Percentiles rank a stretch among this genome's conserved stretches.
phyloP scores from a whole-genome alignment of 2,888 invertebrate genomes.

The Acanthosepion pharaonis region DNA sequence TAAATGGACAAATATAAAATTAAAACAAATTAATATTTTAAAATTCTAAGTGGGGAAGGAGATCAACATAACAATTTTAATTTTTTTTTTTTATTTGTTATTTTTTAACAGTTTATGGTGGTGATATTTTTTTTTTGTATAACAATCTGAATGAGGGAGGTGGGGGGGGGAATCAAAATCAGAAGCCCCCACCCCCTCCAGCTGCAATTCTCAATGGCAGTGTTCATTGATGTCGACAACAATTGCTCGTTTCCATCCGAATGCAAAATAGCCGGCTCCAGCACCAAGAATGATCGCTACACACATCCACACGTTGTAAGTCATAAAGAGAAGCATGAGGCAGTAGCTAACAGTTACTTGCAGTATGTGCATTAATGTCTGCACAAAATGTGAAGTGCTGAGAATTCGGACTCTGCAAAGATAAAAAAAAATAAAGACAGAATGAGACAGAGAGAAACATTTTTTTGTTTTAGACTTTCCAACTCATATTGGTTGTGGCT shows the following conservation, averaged over 20 bases:
- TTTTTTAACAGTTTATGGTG: no score
- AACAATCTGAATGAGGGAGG: not conserved
- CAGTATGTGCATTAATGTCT: conserved; percentile 89
- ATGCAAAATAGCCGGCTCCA: conserved; percentile 92
- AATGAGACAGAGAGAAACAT: no score
- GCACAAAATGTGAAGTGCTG: conserved; percentile 87
- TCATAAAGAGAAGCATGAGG: conserved; percentile 97
- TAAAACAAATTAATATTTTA: no score
- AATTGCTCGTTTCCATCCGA: conserved; percentile 95
- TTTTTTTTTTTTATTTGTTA: no score
- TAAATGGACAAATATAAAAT: no score
- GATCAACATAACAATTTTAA: no score
- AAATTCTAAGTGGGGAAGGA: no score
- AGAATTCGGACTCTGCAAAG: conserved; percentile 80
- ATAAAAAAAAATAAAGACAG: not conserved
- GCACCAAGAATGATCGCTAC: conserved; percentile 90
- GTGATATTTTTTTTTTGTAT: not conserved
- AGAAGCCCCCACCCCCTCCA: not conserved
- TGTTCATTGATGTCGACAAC: conserved; percentile 93
- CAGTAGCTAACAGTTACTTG: conserved; percentile 94
- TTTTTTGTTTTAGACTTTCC: no score
- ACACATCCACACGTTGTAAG: conserved; percentile 95
- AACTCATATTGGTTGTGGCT: no score
- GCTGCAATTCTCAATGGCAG: conserved; percentile 81
- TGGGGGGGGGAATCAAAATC: not conserved